Evolutionary conservation across 2,888 invertebrate genomes (phyloP), one percentile per base, ranked within the genome.

Genomic region (Teleogryllus oceanicus): DNA sequence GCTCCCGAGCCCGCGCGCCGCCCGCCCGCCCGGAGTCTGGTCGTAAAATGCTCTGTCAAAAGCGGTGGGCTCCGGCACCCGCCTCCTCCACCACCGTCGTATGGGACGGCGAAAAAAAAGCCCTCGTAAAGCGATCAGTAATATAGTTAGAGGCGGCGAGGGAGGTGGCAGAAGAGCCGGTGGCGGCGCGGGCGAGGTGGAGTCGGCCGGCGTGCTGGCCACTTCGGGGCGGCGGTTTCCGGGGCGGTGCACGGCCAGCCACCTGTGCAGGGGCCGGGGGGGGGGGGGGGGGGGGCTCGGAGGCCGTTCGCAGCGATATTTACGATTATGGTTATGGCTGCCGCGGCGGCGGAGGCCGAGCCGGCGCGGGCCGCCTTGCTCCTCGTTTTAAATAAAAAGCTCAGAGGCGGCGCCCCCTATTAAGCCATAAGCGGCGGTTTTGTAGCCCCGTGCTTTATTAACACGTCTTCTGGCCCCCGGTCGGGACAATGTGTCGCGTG

Each of bases 321-420:
- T 62, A 62, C 62, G 62, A 62, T 62, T 62, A 62, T 62, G 62
- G 62, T 62, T 62, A 62, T 62, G 62, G 62, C 62, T 62, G 62
- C 62, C 62, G 13, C 62, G 62, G 62, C 62, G 62, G 62, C 62
- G 62, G 62, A 13, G 62, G 62, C 62, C 16, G 62, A 13, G 62
- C 16, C 62, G 62, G 13, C n/a, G 16, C 16, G 16, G 16, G 62
- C 37, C 62, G 62, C 62, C n/a, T 13, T n/a, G 16, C n/a, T 62
- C 13, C 62, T 62, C 62, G 62, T 62, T 62, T 62, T 62, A 62
- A 62, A 62, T 62, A 62, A 62, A 62, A 62, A 62, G 62, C 62
- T 62, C 62, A 13, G n/a, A 62, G 62, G 62, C 62, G 62, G 62
- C 62, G 62, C 62, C 62, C 62, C 62, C 62, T 62, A 62, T 62